A percentile compares a stretch with the other conserved stretches of the same genome.
Conservation (phyloP, 2,113 vertebrate species). For the Anhinga rufa region DNA sequence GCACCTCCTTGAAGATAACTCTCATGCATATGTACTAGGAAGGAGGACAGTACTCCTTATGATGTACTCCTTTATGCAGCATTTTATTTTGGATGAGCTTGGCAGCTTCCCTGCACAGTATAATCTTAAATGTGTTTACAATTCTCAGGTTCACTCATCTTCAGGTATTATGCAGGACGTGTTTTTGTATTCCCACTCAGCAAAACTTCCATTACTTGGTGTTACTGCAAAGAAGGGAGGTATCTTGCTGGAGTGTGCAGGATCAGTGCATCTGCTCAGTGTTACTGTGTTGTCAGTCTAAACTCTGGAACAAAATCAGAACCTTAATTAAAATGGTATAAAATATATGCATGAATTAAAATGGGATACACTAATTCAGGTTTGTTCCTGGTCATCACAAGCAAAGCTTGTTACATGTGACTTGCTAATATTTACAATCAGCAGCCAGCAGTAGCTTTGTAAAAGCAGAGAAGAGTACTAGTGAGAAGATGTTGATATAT, state of each 20-base stretch:
- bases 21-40: not conserved
- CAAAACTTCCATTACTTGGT: not conserved
- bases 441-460: not conserved
- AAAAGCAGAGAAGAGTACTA: not conserved
- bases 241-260: not conserved
- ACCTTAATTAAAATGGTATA: not conserved
- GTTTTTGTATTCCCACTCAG: not conserved
- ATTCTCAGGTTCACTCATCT: not conserved
- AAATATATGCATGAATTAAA: not conserved
- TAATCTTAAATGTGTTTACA: not conserved
- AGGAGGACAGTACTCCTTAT: not conserved
- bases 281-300: not conserved
- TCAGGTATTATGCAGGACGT: not conserved
- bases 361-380: not conserved
- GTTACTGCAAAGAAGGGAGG: not conserved
- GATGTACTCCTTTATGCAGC: not conserved
- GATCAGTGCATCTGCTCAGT: not conserved
- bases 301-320: not conserved
- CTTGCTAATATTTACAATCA: not conserved
- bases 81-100: not conserved
- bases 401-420: not conserved
- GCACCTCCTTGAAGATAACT: not conserved
- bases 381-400: not conserved
- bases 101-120: not conserved
- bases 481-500: not conserved